Percentiles rank a stretch among this genome's conserved stretches.
Conservation (phyloP, 2,888 invertebrate genomes). For the Patella caerulea region DNA sequence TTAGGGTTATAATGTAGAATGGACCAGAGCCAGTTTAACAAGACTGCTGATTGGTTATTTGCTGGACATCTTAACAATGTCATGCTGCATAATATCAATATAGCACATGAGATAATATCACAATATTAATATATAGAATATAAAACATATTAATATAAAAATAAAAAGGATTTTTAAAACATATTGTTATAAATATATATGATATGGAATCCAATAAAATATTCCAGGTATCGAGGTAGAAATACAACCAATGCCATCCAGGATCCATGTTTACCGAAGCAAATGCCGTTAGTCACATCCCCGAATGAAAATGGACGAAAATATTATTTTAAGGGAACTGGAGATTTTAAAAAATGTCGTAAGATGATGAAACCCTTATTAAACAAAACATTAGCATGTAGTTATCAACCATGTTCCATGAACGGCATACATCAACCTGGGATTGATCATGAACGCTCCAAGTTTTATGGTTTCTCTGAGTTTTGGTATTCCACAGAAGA, state of each 20-base stretch:
- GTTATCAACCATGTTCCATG: conserved; percentile 64
- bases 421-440: conserved; percentile 69
- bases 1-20: too few species aligned
- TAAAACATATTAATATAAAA: too few species aligned
- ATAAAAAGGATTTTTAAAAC: too few species aligned
- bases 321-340: conserved; percentile 64
- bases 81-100: too few species aligned
- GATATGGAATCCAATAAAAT: not conserved
- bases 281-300: conserved; percentile 39
- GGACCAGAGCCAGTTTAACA: too few species aligned
- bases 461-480: conserved; percentile 73
- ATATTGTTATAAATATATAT: too few species aligned
- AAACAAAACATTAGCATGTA: conserved; percentile 60
- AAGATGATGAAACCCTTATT: conserved; percentile 56
- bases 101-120: too few species aligned
- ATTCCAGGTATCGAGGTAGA: conserved; percentile 17
- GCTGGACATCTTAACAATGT: too few species aligned
- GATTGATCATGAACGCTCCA: conserved; percentile 58
- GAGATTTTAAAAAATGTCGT: conserved; percentile 66
- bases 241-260: conserved; percentile 35
- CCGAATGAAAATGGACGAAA: conserved; percentile 29
- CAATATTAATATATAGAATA: too few species aligned
- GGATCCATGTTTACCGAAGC: conserved; percentile 70
- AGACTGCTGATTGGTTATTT: too few species aligned
- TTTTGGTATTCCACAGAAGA: conserved; percentile 73